A percentile compares a stretch with the other conserved stretches of the same genome.
Evolutionary conservation across 2,888 invertebrate species (phyloP).

Genomic region (Fragum whitleyi): DNA sequence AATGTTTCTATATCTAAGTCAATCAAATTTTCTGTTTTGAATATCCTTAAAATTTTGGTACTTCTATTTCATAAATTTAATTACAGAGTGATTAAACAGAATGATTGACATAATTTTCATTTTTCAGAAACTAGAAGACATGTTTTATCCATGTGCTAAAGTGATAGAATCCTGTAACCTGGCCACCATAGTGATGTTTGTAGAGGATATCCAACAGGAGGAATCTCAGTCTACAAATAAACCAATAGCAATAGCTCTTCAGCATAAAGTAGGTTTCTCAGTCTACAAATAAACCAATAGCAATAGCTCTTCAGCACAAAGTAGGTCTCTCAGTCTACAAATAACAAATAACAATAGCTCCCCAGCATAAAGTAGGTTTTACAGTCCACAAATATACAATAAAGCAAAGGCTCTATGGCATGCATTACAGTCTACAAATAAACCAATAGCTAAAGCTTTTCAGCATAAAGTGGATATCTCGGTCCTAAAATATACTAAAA

Average conservation of each 20-base stretch:
- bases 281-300: neutral
- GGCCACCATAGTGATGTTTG: conserved; percentile 75
- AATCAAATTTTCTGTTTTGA: too few species aligned
- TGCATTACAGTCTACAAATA: conserved; percentile 68
- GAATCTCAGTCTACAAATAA: conserved; percentile 69
- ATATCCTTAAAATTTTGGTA: too few species aligned
- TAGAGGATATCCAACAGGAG: conserved; percentile 71
- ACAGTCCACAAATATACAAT: conserved; percentile 69
- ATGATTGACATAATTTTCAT: too few species aligned
- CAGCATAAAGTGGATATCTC: conserved; percentile 75
- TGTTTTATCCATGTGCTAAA: conserved; percentile 70
- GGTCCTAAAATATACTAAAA: neutral
- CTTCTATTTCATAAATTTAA: too few species aligned
- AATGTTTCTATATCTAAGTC: too few species aligned
- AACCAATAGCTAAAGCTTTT: conserved; percentile 70
- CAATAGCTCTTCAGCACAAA: neutral
- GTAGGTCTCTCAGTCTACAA: neutral
- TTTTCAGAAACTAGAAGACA: conserved; percentile 64
- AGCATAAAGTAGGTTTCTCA: conserved; percentile 73
- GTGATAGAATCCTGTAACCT: conserved; percentile 76
- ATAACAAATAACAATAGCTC: conserved; percentile 6
- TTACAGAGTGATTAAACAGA: too few species aligned
- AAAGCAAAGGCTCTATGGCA: conserved; percentile 71
- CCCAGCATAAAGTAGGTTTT: conserved; percentile 23
- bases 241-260: conserved; percentile 72